Percentiles rank a stretch among this genome's conserved stretches.
Evolutionary conservation across 2,888 invertebrate genomes (phyloP).

Genomic region (Latheticus oryzae): DNA sequence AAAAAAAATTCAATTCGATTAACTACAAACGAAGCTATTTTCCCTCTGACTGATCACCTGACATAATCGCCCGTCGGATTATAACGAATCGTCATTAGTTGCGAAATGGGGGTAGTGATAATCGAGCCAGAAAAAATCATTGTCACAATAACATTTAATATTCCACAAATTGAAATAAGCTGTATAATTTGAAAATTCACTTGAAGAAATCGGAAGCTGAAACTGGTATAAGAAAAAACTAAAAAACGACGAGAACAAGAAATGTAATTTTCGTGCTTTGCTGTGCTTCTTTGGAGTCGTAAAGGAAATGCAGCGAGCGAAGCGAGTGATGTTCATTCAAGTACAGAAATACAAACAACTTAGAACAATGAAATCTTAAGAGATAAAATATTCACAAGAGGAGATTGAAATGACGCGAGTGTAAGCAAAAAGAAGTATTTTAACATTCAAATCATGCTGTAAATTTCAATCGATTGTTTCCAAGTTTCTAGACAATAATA

Average conservation of each 20-base stretch:
- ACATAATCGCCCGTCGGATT: constrained; percentile 48
- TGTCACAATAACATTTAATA: constrained; percentile 2
- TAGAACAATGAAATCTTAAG: constrained; percentile 33
- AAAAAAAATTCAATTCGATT: constrained; percentile 43
- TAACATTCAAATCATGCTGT: too few relatives aligned
- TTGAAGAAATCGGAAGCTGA: not conserved
- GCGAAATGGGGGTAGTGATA: constrained; percentile 44
- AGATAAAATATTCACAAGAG: constrained; percentile 32
- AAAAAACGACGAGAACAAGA: constrained; percentile 6
- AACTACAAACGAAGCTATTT: constrained; percentile 47
- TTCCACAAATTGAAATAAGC: too few relatives aligned
- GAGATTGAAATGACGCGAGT: constrained; percentile 31
- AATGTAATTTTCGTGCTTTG: constrained; percentile 15
- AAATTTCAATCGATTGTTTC: constrained; percentile 29
- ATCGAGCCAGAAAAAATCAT: constrained; percentile 38
- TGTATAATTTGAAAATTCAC: not conserved
- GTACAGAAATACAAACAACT: constrained; percentile 35
- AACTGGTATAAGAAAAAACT: too few relatives aligned
- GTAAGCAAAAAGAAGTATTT: constrained; percentile 23
- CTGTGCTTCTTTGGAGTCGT: constrained; percentile 9
- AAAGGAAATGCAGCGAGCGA: constrained; percentile 32
- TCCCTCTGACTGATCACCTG: constrained; percentile 49
- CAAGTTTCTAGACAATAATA: constrained; percentile 26
- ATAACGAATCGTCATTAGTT: constrained; percentile 56
- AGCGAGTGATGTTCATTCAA: constrained; percentile 31